Percentiles rank a stretch among this genome's conserved stretches.
These are phyloP conservation scores for Illadopsis cleaveri DNA, from an alignment of 2,113 vertebrate species.

Conservation along the genomic window DNA sequence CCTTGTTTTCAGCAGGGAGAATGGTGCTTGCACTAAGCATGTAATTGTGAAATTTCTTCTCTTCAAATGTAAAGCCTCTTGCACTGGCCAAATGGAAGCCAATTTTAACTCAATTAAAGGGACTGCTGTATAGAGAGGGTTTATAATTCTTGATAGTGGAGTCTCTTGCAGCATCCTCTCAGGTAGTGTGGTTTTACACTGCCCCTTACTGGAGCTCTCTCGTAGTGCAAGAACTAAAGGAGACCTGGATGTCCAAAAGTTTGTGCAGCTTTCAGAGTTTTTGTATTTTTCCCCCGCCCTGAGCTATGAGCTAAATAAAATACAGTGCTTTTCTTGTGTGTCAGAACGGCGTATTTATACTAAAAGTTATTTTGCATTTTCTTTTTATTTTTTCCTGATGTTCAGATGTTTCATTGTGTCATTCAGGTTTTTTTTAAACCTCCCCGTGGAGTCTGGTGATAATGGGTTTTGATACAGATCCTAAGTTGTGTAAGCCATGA, in stretches of 20 bases:
- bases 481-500: not conserved
- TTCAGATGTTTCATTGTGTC: not conserved
- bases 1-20: not conserved
- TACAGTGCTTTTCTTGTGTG: not conserved
- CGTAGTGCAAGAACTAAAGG: not conserved
- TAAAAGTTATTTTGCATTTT: not conserved
- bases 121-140: not conserved
- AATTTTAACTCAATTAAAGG: not conserved
- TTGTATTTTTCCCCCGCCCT: not conserved
- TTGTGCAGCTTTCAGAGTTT: not conserved
- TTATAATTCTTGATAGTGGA: not conserved
- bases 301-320: not conserved
- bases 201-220: constrained; percentile 41
- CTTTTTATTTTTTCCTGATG: not conserved
- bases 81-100: not conserved
- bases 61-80: not conserved
- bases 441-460: not conserved
- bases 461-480: not conserved
- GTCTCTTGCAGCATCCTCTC: not conserved
- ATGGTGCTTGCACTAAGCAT: not conserved
- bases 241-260: not conserved
- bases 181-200: constrained; percentile 26
- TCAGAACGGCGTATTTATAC: not conserved
- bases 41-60: not conserved
- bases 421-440: not conserved